These are phyloP conservation scores for Myzus persicae DNA, from an alignment of 1,140 invertebrate genomes.

Conservation along the genomic window DNA sequence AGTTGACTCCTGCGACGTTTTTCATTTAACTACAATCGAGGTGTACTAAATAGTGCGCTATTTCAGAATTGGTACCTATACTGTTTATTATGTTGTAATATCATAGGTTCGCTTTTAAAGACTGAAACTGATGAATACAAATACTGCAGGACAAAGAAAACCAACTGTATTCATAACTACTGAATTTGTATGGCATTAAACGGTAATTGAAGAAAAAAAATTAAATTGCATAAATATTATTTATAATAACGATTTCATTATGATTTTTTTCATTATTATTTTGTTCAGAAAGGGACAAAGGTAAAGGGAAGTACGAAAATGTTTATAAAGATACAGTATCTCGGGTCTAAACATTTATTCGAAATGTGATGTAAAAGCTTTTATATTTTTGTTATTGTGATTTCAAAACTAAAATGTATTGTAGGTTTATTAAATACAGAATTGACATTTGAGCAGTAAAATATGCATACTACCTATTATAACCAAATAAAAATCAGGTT, in stretches of 20 bases:
- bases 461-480: background rate
- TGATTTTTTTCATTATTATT: background rate
- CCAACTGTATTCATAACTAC: background rate
- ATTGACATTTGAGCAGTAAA: background rate
- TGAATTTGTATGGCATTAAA: background rate
- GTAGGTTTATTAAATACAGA: background rate
- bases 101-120: background rate
- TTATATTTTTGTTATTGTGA: background rate
- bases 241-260: background rate
- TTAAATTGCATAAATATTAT: background rate
- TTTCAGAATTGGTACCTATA: background rate
- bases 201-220: conserved; percentile 7
- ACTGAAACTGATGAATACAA: background rate
- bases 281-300: background rate
- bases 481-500: background rate
- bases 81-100: background rate
- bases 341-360: background rate
- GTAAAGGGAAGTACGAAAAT: background rate
- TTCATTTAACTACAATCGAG: background rate
- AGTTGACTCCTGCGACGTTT: background rate
- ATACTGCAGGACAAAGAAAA: background rate
- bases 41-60: background rate
- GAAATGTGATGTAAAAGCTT: background rate
- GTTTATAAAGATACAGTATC: background rate
- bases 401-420: background rate